Evolutionary conservation across 2,888 invertebrate species (phyloP), one percentile per base, ranked within the genome.

Genomic region (Drosophila borborema): DNA sequence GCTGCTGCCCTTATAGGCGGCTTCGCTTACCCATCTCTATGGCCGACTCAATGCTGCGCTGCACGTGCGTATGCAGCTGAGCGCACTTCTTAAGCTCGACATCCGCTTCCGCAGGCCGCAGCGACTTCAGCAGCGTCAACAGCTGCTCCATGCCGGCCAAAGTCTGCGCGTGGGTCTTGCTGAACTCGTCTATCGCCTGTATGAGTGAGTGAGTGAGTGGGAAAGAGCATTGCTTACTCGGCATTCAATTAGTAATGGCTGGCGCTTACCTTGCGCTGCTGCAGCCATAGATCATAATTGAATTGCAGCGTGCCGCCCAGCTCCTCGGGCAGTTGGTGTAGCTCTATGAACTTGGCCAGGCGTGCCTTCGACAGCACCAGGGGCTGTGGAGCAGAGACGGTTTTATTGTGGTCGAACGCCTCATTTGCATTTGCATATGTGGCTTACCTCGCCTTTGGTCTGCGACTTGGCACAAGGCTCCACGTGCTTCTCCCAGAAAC

Each of bases 401-500:
- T 16, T 41, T 41, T 0, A 40, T 16, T 20, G 34, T 23, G 14
- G 23, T 3, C 23, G 20, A 20, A 20, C 3, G 18, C 6, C 49
- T 34, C 40, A 64, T 46, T 46, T 63, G 40, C 40, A 67, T 49
- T 43, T 63, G 43, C 23, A 68, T 45, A 2, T 18, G 20, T 18
- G 16, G 56, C 61, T 69, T 79, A 93, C 93, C 94, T 95, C 95
- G 86, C 94, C 94, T 79, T 95, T 94, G 77, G 94, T 94, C 74
- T 94, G 94, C 3, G 94, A 93, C 81, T 94, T 95, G 59, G 96
- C 94, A 91, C 96, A 96, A 81, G 95, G 95, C 90, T 96, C 96
- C 53, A 96, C 95, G 89, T 96, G 95, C 90, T 96, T 96, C 89
- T 96, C 96, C 95, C 96, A 95, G 93, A 96, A 96, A 54, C 95